Evolutionary conservation across 2,113 vertebrate species (phyloP).

Genomic region (Corythornis madagascariensis): DNA sequence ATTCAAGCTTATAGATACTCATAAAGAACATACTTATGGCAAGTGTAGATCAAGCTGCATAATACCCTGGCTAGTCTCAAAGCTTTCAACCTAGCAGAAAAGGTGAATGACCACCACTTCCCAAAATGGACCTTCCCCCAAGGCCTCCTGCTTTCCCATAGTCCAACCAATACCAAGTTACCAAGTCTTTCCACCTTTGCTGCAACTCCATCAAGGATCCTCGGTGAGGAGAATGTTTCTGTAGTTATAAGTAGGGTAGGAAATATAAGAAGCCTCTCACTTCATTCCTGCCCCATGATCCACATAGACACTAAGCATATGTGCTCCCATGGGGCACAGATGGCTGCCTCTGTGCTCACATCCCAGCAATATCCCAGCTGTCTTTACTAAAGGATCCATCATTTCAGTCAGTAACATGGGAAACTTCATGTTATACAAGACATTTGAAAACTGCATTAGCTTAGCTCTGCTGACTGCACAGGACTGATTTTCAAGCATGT

Average conservation of each 20-base stretch:
- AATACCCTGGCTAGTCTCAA: background rate
- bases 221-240: background rate
- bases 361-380: background rate
- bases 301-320: background rate
- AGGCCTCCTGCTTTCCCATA: background rate
- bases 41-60: background rate
- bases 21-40: background rate
- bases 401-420: background rate
- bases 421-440: background rate
- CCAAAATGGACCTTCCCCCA: background rate
- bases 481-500: background rate
- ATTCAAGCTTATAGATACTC: background rate
- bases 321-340: background rate
- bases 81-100: background rate
- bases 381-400: background rate
- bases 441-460: background rate
- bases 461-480: background rate
- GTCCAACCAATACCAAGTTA: fast-evolving
- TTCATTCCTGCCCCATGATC: background rate
- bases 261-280: background rate
- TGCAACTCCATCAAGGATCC: background rate
- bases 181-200: background rate
- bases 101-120: background rate
- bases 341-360: background rate
- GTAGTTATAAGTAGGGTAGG: background rate